Percentiles rank a stretch among this genome's conserved stretches.
These are phyloP conservation scores for Trissolcus japonicus DNA, from an alignment of 2,888 invertebrate genomes.

Conservation along the genomic window DNA sequence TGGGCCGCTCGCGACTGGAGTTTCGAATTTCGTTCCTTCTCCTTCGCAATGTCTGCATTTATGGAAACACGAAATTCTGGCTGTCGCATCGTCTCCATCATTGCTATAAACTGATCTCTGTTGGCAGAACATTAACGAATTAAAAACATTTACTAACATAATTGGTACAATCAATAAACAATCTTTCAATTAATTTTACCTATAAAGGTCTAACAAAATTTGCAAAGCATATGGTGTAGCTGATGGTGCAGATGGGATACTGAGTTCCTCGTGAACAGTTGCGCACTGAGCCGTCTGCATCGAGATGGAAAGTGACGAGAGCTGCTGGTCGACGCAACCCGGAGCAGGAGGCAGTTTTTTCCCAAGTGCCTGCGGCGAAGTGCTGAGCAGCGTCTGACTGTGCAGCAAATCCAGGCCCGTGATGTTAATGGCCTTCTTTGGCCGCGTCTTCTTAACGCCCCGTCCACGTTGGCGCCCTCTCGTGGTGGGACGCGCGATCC, in stretches of 20 bases:
- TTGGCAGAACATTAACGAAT: neutral
- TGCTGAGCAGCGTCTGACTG: slow-evolving; percentile 91
- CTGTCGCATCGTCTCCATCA: slow-evolving; percentile 89
- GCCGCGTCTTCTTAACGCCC: slow-evolving; percentile 79
- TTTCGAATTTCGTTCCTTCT: slow-evolving; percentile 88
- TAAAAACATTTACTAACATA: slow-evolving; percentile 3
- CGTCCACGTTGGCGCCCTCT: slow-evolving; percentile 76
- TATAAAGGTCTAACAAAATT: slow-evolving; percentile 89
- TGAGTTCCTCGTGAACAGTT: slow-evolving; percentile 87
- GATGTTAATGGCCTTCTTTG: slow-evolving; percentile 85
- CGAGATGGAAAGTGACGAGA: slow-evolving; percentile 84
- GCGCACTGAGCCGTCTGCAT: slow-evolving; percentile 80
- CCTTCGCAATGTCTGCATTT: slow-evolving; percentile 86
- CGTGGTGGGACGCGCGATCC: slow-evolving; percentile 65
- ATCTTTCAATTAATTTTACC: slow-evolving; percentile 59
- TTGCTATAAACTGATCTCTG: slow-evolving; percentile 89
- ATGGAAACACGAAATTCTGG: slow-evolving; percentile 85
- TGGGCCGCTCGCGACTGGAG: slow-evolving; percentile 91
- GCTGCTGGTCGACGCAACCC: slow-evolving; percentile 93
- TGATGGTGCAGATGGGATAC: slow-evolving; percentile 87
- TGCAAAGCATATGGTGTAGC: slow-evolving; percentile 91
- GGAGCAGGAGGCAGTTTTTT: slow-evolving; percentile 90
- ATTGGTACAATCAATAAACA: neutral
- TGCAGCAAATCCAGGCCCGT: slow-evolving; percentile 92
- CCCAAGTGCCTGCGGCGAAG: slow-evolving; percentile 84